Conservation (phyloP, 2,113 vertebrate species). For the Salminus brasiliensis region DNA sequence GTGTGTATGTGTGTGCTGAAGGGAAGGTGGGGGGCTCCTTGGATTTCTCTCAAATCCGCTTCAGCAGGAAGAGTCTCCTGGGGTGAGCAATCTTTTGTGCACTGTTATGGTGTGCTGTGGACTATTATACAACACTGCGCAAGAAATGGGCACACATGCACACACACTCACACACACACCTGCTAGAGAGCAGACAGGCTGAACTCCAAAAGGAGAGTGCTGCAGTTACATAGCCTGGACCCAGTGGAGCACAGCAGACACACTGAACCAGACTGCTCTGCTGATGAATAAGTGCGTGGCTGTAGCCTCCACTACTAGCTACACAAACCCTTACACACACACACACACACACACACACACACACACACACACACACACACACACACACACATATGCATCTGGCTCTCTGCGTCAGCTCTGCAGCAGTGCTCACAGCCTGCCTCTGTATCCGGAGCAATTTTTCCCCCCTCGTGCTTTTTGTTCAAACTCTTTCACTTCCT, state of each 20-base stretch:
- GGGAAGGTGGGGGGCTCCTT: not conserved
- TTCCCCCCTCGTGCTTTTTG: constrained; percentile 50
- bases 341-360: constrained; percentile 30
- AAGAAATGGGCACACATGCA: not conserved
- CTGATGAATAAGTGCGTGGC: constrained; percentile 23
- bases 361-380: constrained; percentile 26
- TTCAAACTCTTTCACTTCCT: constrained; percentile 61
- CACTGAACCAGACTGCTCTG: constrained; percentile 18
- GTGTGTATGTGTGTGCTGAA: not conserved
- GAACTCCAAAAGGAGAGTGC: constrained; percentile 13
- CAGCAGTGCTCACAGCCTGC: constrained; percentile 50
- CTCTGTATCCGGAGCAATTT: constrained; percentile 45
- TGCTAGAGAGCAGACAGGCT: constrained; percentile 13
- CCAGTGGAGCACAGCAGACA: constrained; percentile 20
- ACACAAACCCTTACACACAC: constrained; percentile 23
- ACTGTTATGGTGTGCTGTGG: constrained; percentile 18
- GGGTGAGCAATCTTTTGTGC: constrained; percentile 30
- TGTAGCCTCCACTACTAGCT: constrained; percentile 3
- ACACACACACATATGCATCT: constrained; percentile 39
- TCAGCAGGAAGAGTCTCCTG: constrained; percentile 19
- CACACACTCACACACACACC: constrained; percentile 1
- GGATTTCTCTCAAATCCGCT: not conserved
- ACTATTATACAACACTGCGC: constrained; percentile 41
- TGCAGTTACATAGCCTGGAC: constrained; percentile 24
- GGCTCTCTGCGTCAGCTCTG: constrained; percentile 56